Evolutionary conservation across 2,797 vertebrate genomes (phyloP), one percentile per base, ranked within the genome.

Genomic region (Avahi laniger): DNA sequence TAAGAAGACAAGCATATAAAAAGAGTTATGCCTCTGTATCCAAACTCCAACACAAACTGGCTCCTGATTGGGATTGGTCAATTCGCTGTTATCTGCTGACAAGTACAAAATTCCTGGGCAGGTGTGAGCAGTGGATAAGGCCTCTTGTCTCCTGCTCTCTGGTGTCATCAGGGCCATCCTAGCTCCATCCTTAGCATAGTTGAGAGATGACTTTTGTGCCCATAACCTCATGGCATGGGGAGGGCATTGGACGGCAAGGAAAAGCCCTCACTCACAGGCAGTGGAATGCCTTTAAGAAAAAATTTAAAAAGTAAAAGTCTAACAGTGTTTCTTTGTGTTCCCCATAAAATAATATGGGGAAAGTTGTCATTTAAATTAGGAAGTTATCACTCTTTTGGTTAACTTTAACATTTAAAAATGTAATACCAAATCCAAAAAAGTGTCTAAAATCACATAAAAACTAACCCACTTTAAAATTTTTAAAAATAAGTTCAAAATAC

Each of bases 361-460:
- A 81, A 57, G 18, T 67, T 61, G 59, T 48, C 5, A 5, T 80
- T 89, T 94, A 75, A 79, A 73, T 54, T 26, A 67, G 57, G 78
- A 87, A 75, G 35, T 93, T 57, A 4, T 12, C 91, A 84, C 72
- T 65, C 91, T 95, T 88, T 57, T 82, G 84, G 96, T 88, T 78
- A 79, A 87, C n/a, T 82, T 87, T 35, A 87, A 93, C 97, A 81
- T 96, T 95, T 72, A 92, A 93, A 97, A 97, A 54, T 67, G 80
- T 89, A 94, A 75, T 75, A 59, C 3, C 50, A 82, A 97, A 95
- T 94, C 67, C 84, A 93, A 93, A 97, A 97, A 96, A 96, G 41
- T 26, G 65, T 79, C 79, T 84, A 35, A 86, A 84, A 90, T 78
- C 94, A 94, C 97, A 95, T 89, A 97, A 88, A 96, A 96, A 54